phyloP scores from a whole-genome alignment of 2,113 vertebrate genomes.

The Heterochromis multidens region DNA sequence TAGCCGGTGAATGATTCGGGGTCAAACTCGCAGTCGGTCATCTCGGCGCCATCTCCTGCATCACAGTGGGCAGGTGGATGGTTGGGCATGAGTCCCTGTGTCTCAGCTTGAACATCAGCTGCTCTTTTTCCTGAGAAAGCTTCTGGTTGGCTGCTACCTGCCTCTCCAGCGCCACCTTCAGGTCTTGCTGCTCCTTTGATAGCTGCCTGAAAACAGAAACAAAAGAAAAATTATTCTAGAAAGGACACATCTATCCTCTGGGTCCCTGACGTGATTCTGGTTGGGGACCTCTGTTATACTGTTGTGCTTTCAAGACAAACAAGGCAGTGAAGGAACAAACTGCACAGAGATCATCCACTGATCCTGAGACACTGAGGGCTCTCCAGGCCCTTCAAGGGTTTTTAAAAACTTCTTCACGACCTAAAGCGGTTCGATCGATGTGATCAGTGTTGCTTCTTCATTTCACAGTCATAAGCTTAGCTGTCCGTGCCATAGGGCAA shows the following conservation, averaged over 20 bases:
- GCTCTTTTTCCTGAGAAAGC: conserved; percentile 85
- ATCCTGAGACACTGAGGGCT: too few relatives aligned
- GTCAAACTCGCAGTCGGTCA: conserved; percentile 24
- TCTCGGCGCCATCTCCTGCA: conserved; percentile 55
- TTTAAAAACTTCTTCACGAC: too few relatives aligned
- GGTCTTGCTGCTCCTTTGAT: conserved; percentile 79
- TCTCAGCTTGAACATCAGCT: conserved; percentile 84
- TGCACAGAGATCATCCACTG: neutral
- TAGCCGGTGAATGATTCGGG: neutral
- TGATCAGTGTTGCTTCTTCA: too few relatives aligned
- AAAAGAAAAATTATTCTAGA: neutral
- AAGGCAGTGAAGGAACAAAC: neutral
- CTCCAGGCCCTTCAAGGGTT: too few relatives aligned
- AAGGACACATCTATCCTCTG: neutral
- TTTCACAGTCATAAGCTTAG: too few relatives aligned
- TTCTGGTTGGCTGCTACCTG: conserved; percentile 74
- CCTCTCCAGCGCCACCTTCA: conserved; percentile 82
- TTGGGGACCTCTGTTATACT: neutral
- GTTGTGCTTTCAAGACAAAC: neutral
- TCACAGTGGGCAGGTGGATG: conserved; percentile 67
- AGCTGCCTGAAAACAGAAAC: conserved; percentile 75
- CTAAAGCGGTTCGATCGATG: too few relatives aligned
- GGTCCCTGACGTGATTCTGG: neutral
- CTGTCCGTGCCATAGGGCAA: too few relatives aligned
- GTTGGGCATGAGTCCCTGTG: conserved; percentile 66